A percentile compares a stretch with the other conserved stretches of the same genome.
Evolutionary conservation across 2,113 vertebrate species (phyloP).

Genomic region (Silurus meridionalis): DNA sequence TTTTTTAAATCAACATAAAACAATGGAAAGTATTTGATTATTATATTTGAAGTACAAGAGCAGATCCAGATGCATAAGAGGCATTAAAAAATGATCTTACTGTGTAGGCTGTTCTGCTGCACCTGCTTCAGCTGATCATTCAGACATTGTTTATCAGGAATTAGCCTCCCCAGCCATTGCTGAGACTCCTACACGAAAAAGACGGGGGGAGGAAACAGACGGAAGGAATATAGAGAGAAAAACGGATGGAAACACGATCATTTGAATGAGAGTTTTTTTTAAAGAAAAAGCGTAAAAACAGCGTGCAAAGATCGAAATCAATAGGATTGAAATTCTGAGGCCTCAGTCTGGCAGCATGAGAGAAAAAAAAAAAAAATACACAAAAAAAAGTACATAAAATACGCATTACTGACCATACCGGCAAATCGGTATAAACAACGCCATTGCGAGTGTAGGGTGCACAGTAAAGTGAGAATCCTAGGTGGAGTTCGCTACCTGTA

Average conservation of each 20-base stretch:
- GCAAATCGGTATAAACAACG: not conserved
- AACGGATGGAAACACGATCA: not conserved
- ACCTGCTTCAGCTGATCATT: slow-evolving; percentile 95
- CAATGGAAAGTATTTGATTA: no score
- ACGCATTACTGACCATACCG: not conserved
- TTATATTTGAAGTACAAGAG: not conserved
- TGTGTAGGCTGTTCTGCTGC: slow-evolving; percentile 93
- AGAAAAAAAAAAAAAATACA: slow-evolving; percentile 12
- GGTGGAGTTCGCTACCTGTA: slow-evolving; percentile 79
- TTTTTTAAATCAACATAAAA: not conserved
- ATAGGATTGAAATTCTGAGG: slow-evolving; percentile 35
- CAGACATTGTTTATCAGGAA: slow-evolving; percentile 95
- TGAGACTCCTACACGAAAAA: slow-evolving; percentile 84
- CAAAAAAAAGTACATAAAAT: not conserved
- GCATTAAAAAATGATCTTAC: slow-evolving; percentile 70
- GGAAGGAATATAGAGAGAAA: not conserved
- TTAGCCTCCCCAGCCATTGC: slow-evolving; percentile 92
- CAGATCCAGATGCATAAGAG: not conserved
- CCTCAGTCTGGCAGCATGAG: slow-evolving; percentile 32
- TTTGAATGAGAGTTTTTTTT: not conserved
- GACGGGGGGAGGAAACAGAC: not conserved
- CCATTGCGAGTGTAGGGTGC: not conserved
- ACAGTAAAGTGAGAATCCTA: no score
- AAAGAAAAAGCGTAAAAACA: not conserved
- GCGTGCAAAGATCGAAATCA: slow-evolving; percentile 26